These are phyloP conservation scores for Acleris cristana DNA, from an alignment of 2,888 invertebrate genomes.

Conservation along the genomic window DNA sequence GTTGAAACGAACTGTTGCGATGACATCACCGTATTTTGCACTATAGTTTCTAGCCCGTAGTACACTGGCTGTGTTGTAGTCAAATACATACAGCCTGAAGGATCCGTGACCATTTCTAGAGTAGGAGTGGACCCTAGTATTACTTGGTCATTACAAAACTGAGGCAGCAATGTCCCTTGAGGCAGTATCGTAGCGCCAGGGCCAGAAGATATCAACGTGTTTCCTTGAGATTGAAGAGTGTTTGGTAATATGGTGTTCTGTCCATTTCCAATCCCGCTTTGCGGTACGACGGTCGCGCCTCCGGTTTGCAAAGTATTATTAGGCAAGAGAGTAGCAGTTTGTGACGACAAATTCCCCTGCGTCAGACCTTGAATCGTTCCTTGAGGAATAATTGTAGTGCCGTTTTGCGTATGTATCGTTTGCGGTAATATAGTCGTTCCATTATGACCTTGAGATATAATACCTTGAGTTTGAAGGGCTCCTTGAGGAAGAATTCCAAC, in stretches of 20 bases:
- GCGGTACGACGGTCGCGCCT: conserved; percentile 73
- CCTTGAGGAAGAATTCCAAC: conserved; percentile 84
- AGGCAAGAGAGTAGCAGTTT: conserved; percentile 70
- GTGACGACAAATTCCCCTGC: conserved; percentile 68
- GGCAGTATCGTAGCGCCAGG: conserved; percentile 85
- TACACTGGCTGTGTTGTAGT: conserved; percentile 90
- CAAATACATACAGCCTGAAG: conserved; percentile 83
- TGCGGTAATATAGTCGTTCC: conserved; percentile 86
- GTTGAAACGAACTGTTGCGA: conserved; percentile 93
- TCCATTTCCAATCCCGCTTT: conserved; percentile 78
- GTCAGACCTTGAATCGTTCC: conserved; percentile 76
- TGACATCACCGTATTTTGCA: conserved; percentile 95
- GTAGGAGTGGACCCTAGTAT: conserved; percentile 85
- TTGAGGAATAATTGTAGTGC: conserved; percentile 86
- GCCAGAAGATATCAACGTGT: conserved; percentile 76
- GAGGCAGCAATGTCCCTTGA: conserved; percentile 82
- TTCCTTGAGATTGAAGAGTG: conserved; percentile 80
- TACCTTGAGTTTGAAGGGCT: conserved; percentile 79
- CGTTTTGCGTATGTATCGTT: conserved; percentile 82
- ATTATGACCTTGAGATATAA: conserved; percentile 79
- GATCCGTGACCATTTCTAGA: conserved; percentile 86
- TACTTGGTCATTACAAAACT: conserved; percentile 85
- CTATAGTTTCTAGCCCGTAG: conserved; percentile 93
- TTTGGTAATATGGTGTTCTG: conserved; percentile 80
- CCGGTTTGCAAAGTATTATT: conserved; percentile 71